phyloP scores from a whole-genome alignment of 2,797 vertebrate species.

The Chelon labrosus region DNA sequence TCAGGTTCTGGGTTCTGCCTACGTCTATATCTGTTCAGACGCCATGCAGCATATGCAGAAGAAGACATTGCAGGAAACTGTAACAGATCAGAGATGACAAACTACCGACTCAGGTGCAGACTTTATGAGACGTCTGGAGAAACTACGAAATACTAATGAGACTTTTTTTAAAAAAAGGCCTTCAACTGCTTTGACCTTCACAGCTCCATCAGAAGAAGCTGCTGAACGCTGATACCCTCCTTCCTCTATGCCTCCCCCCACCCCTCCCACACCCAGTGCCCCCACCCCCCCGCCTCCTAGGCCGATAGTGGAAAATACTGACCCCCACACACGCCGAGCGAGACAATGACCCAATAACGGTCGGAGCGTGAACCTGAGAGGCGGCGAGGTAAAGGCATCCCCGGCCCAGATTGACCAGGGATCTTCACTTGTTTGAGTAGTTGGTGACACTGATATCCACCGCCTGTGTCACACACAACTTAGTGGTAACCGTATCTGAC shows the following conservation, averaged over 20 bases:
- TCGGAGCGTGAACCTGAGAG: conserved; percentile 73
- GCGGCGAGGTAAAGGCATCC: conserved; percentile 77
- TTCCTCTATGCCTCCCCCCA: conserved; percentile 16
- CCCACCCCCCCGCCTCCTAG: conserved; percentile 19
- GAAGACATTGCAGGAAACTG: too few relatives aligned
- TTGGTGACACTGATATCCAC: conserved; percentile 72
- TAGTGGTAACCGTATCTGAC: conserved; percentile 73
- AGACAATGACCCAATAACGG: conserved; percentile 72
- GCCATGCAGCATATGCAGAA: too few relatives aligned
- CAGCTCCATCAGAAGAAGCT: conserved; percentile 31
- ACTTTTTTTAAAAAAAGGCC: too few relatives aligned
- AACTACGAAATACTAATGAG: too few relatives aligned
- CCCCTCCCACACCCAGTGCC: conserved; percentile 1
- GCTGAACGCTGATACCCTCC: conserved; percentile 48
- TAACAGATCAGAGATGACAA: too few relatives aligned
- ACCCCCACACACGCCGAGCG: conserved; percentile 58
- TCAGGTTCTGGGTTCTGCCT: too few relatives aligned
- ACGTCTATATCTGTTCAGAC: too few relatives aligned
- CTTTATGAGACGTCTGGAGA: too few relatives aligned
- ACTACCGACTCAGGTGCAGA: too few relatives aligned
- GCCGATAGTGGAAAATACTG: conserved; percentile 64
- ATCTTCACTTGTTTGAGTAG: conserved; percentile 74
- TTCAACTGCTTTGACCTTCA: too few relatives aligned
- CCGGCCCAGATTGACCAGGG: conserved; percentile 62
- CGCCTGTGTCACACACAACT: conserved; percentile 76